phyloP scores from a whole-genome alignment of 2,797 vertebrate species.

The Basileuterus tristriatus region DNA sequence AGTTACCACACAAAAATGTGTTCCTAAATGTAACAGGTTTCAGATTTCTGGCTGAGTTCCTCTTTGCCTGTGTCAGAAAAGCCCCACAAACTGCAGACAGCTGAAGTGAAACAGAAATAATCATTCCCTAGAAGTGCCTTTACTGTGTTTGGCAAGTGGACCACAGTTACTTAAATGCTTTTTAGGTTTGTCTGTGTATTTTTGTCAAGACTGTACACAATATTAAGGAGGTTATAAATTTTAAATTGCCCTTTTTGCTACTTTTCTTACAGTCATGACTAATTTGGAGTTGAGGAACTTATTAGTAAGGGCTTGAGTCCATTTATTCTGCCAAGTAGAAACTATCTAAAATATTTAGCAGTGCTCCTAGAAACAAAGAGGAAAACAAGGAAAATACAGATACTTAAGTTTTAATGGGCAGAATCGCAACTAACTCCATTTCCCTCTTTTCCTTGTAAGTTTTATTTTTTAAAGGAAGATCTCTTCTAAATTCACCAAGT shows the following conservation, averaged over 20 bases:
- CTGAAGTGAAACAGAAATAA: conserved; percentile 40
- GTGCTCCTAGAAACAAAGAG: not conserved
- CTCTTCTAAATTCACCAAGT: not conserved
- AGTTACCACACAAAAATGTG: conserved; percentile 30
- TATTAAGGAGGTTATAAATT: not conserved
- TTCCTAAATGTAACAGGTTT: conserved; percentile 63
- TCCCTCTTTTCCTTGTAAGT: not conserved
- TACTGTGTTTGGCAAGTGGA: not conserved
- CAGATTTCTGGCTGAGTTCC: conserved; percentile 67
- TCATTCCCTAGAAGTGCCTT: not conserved
- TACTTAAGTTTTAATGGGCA: not conserved
- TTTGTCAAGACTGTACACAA: not conserved
- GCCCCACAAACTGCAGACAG: conserved; percentile 34
- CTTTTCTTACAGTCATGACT: conserved; percentile 4
- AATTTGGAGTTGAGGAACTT: conserved; percentile 7
- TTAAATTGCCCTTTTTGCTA: conserved; percentile 20
- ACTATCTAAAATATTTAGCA: conserved; percentile 15
- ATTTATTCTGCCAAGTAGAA: conserved; percentile 41
- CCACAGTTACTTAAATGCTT: not conserved
- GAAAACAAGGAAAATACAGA: not conserved
- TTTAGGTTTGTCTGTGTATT: not conserved
- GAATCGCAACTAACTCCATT: not conserved
- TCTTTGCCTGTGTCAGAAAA: conserved; percentile 49
- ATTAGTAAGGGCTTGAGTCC: not conserved
- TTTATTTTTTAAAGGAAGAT: not conserved